Evolutionary conservation across 2,888 invertebrate genomes (phyloP), one percentile per base, ranked within the genome.

Genomic region (Congeria kusceri): DNA sequence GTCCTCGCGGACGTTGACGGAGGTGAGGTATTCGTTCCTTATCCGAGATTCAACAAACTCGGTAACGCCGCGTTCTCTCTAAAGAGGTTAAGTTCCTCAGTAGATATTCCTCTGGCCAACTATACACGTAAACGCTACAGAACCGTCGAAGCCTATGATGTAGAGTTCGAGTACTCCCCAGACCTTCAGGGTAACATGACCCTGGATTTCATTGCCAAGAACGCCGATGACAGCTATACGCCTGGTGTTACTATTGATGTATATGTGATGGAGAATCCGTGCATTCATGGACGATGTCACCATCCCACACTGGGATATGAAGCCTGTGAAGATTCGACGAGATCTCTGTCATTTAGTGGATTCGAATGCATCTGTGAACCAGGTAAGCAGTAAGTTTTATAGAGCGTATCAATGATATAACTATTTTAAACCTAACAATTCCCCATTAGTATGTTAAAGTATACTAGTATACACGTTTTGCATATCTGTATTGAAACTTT

Each of bases 231-330:
- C 25, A 18, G 44, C 5, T 64, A 65, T 25, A 81, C 81, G 15
- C 81, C 81, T 0, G 74, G 77, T 20, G 65, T 81, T 1, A 75
- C 71, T 5, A 18, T 81, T 0, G 56, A 72, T 18, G 23, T 78
- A n/a, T 81, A 59, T 62, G 59, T 81, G 25, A 66, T 81, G 0
- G 39, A 68, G 13, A 68, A 81, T 25, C 81, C 81, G 1, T 81
- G 87, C 65, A 67, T 81, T 1, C 71, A 82, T 76, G 87, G 87
- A 1, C 20, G 46, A 11, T 87, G 87, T 58, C 29, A 56, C 44
- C 73, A 73, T 9, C 25, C 11, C 32, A 25, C 61, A 11, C 15
- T 13, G 0, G 75, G 71, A 11, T 20, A 44, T 11, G 59, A 44
- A 0, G 70, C 64, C 1, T 87, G 87, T 61, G 39, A 74, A 57